These are phyloP conservation scores for Oreochromis aureus DNA, from an alignment of 2,113 vertebrate species.

Conservation along the genomic window DNA sequence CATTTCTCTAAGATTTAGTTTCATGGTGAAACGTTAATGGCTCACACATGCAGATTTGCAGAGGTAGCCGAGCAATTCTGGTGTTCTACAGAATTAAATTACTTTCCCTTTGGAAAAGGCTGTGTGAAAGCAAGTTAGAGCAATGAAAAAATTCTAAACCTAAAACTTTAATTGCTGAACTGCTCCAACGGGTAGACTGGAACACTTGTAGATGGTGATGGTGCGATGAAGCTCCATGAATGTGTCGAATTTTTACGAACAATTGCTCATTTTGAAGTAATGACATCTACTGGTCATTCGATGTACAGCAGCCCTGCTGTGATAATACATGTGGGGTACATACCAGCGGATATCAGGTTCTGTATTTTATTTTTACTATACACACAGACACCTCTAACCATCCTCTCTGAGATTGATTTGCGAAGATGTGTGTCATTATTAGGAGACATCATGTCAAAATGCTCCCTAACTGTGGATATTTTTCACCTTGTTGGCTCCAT, in stretches of 20 bases:
- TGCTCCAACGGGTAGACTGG: fast-evolving
- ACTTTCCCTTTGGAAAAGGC: not conserved
- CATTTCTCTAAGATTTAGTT: not conserved
- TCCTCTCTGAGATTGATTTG: not conserved
- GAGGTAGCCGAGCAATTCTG: not conserved
- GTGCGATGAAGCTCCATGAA: not conserved
- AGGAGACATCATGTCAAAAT: not conserved
- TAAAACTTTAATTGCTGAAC: not conserved
- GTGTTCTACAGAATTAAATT: too few species aligned
- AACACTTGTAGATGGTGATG: fast-evolving
- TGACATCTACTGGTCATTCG: fast-evolving
- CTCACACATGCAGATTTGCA: not conserved
- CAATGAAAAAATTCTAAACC: not conserved
- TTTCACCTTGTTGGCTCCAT: not conserved
- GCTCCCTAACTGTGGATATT: not conserved
- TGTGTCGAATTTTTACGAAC: fast-evolving
- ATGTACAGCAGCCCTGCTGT: not conserved
- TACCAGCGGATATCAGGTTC: not conserved
- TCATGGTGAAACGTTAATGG: not conserved
- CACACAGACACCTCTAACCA: not conserved
- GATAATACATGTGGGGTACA: fast-evolving
- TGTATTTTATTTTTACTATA: not conserved
- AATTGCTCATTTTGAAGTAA: not conserved
- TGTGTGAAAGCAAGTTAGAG: not conserved
- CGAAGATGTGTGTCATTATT: not conserved